phyloP scores from a whole-genome alignment of 1,140 invertebrate species.

The Rhizoglyphus robini region DNA sequence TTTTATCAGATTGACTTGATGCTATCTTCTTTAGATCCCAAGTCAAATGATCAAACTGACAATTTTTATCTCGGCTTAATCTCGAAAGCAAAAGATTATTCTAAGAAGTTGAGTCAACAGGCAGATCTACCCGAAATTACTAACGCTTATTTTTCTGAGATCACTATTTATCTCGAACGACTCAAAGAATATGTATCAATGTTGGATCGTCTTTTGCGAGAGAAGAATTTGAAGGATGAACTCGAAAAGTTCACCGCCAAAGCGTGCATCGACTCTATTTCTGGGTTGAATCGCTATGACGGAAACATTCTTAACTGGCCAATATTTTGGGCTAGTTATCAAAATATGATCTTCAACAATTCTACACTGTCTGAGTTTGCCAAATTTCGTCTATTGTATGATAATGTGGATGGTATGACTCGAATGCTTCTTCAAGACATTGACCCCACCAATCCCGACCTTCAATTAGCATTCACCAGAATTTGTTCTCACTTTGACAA shows the following conservation, averaged over 20 bases:
- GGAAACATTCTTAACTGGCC: not conserved
- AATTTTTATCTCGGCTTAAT: not conserved
- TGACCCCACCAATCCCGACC: not conserved
- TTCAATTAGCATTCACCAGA: not conserved
- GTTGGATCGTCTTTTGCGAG: too few relatives aligned
- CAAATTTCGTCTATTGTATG: not conserved
- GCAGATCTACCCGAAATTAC: not conserved
- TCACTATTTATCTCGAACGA: not conserved
- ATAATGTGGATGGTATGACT: not conserved
- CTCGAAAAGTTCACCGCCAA: not conserved
- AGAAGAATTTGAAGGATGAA: not conserved
- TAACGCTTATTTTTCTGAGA: not conserved
- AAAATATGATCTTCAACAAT: not conserved
- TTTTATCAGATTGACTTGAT: not conserved
- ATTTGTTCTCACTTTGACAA: not conserved
- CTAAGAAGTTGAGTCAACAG: not conserved
- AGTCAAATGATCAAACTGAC: not conserved
- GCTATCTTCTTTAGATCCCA: not conserved
- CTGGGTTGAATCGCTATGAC: not conserved
- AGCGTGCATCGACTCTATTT: not conserved
- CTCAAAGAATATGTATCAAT: too few relatives aligned
- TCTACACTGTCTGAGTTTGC: not conserved
- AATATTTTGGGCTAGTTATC: not conserved
- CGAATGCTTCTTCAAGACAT: not conserved
- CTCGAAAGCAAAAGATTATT: not conserved